A percentile compares a stretch with the other conserved stretches of the same genome.
Conservation (phyloP, 2,113 vertebrate genomes). For the Circaetus cinerascens region DNA sequence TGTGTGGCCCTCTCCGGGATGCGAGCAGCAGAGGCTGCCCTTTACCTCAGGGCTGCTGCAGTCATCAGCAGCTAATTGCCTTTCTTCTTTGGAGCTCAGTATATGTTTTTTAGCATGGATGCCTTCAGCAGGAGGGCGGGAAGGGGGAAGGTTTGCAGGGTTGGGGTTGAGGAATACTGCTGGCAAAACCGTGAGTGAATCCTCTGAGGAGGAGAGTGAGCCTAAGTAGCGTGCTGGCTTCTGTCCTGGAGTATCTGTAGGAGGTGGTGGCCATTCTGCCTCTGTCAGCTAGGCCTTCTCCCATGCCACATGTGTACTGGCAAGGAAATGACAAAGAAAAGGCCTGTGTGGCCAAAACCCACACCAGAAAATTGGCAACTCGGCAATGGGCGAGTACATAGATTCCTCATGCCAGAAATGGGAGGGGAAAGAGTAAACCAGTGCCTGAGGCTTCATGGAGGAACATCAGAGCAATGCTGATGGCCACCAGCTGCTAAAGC, state of each 20-base stretch:
- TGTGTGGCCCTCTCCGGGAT: background rate
- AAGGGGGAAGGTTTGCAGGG: accelerated
- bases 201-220: background rate
- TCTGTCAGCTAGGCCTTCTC: background rate
- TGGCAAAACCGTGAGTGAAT: background rate
- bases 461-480: background rate
- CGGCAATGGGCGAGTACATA: background rate
- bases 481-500: background rate
- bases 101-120: background rate
- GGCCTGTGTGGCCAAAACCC: background rate
- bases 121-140: accelerated
- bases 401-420: background rate
- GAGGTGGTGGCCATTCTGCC: background rate
- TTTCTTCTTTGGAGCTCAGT: background rate
- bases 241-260: background rate
- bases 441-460: background rate
- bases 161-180: background rate
- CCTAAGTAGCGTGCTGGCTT: background rate
- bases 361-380: background rate
- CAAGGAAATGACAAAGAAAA: background rate
- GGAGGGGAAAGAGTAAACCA: background rate
- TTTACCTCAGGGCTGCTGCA: background rate
- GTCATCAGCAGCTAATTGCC: background rate
- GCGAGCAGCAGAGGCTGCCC: background rate
- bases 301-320: background rate